A percentile compares a stretch with the other conserved stretches of the same genome.
Conservation (phyloP, 2,888 invertebrate species). For the Oscheius myriophilus region DNA sequence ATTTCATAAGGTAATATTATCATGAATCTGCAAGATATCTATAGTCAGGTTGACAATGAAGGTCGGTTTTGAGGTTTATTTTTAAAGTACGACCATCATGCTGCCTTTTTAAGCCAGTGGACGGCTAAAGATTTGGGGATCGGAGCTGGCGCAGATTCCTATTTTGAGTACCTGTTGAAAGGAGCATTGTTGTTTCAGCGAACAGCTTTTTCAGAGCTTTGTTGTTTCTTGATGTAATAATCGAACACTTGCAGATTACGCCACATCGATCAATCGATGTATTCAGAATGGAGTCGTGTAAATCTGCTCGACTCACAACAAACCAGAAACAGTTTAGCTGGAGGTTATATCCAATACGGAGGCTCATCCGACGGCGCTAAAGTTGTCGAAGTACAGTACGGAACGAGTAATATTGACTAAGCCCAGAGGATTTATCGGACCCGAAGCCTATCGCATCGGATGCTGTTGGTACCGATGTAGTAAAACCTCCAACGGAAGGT, state of each 20-base stretch:
- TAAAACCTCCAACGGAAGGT: no score
- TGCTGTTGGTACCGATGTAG: no score
- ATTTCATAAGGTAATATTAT: no score
- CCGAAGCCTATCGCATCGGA: no score
- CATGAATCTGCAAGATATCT: no score
- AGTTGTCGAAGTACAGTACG: slow-evolving; percentile 50
- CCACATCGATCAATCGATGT: slow-evolving; percentile 73
- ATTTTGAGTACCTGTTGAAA: slow-evolving; percentile 97
- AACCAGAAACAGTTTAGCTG: slow-evolving; percentile 82
- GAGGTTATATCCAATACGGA: slow-evolving; percentile 98
- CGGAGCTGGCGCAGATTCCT: slow-evolving; percentile 80
- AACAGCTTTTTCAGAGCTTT: slow-evolving; percentile 85
- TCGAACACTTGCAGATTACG: slow-evolving; percentile 71
- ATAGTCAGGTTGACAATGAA: no score
- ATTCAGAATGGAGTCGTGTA: slow-evolving; percentile 96
- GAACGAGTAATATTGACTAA: slow-evolving; percentile 39
- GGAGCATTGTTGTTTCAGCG: slow-evolving; percentile 88
- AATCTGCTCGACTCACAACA: slow-evolving; percentile 98
- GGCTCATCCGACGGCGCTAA: slow-evolving; percentile 79
- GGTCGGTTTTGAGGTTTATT: no score
- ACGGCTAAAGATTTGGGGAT: slow-evolving; percentile 97
- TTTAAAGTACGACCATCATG: no score
- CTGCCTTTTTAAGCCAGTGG: slow-evolving; percentile 79
- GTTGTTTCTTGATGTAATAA: background rate
- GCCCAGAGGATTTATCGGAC: no score